Conservation (phyloP, 2,113 vertebrate species). For the Hemichromis elongatus region DNA sequence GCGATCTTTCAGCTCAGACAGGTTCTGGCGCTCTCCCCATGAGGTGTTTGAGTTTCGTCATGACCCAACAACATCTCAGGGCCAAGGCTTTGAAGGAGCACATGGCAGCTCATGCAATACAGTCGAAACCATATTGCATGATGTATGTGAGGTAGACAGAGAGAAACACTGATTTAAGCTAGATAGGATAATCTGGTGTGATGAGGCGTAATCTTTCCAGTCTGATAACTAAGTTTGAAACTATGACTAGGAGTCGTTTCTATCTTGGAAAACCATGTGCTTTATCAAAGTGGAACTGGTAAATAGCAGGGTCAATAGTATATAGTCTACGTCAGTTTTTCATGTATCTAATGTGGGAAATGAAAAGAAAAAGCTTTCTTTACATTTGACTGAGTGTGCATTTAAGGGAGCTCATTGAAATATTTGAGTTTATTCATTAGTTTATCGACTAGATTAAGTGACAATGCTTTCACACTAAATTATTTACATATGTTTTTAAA, state of each 20-base stretch:
- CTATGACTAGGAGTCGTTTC: not conserved
- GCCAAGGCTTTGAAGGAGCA: slow-evolving; percentile 16
- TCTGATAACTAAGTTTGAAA: not conserved
- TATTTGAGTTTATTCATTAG: not conserved
- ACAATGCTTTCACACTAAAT: not conserved
- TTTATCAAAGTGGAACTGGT: not conserved
- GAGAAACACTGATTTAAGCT: not conserved
- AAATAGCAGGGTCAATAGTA: not conserved
- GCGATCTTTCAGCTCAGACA: not conserved
- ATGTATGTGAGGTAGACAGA: not conserved
- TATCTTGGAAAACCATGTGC: not conserved
- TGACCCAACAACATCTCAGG: not conserved
- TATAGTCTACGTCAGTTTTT: not conserved
- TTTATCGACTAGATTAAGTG: not conserved
- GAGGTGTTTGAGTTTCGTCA: not conserved
- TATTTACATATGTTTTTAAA: not conserved
- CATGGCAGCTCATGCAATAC: not conserved
- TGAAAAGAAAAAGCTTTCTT: not conserved
- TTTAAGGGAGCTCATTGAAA: not conserved
- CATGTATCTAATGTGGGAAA: not conserved
- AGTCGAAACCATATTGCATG: not conserved
- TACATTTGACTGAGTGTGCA: not conserved
- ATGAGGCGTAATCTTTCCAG: not conserved
- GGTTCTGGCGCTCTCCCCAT: not conserved
- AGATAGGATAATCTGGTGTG: not conserved